These are phyloP conservation scores for Leptestheria dahalacensis DNA, from an alignment of 1,140 invertebrate genomes.

Conservation along the genomic window DNA sequence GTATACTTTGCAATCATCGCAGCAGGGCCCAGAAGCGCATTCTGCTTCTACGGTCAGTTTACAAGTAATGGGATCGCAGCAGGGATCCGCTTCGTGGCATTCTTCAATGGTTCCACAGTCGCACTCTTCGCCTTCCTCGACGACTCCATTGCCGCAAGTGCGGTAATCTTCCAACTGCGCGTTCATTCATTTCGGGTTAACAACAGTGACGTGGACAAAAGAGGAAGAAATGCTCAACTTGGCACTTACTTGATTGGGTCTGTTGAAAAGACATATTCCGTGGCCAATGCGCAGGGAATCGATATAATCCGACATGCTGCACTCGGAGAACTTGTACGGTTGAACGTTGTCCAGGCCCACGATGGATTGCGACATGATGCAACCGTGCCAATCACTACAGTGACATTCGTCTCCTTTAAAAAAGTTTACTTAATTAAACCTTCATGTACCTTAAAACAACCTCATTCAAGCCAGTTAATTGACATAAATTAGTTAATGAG, in stretches of 20 bases:
- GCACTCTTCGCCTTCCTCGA: constrained; percentile 93
- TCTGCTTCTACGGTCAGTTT: constrained; percentile 76
- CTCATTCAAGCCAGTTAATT: too few species aligned
- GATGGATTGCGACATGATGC: constrained; percentile 86
- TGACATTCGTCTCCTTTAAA: constrained; percentile 50
- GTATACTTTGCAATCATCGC: constrained; percentile 68
- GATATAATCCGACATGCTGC: constrained; percentile 71
- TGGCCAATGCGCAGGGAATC: constrained; percentile 57
- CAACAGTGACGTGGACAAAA: background rate
- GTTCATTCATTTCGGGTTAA: background rate
- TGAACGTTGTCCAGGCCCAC: constrained; percentile 78
- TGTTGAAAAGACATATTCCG: constrained; percentile 74
- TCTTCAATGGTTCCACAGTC: constrained; percentile 75
- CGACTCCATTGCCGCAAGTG: constrained; percentile 77
- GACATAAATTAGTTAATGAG: too few species aligned
- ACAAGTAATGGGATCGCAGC: constrained; percentile 90
- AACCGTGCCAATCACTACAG: constrained; percentile 86
- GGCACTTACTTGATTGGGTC: constrained; percentile 66
- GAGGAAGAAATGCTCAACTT: background rate
- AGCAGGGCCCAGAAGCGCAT: constrained; percentile 83
- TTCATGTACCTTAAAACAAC: too few species aligned
- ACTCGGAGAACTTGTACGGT: constrained; percentile 84
- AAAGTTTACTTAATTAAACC: constrained; percentile 5
- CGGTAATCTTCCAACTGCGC: constrained; percentile 33
- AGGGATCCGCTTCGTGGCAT: constrained; percentile 69